Percentiles rank a stretch among this genome's conserved stretches.
Evolutionary conservation across 2,888 invertebrate species (phyloP).

Genomic region (Lampropteryx suffumata): DNA sequence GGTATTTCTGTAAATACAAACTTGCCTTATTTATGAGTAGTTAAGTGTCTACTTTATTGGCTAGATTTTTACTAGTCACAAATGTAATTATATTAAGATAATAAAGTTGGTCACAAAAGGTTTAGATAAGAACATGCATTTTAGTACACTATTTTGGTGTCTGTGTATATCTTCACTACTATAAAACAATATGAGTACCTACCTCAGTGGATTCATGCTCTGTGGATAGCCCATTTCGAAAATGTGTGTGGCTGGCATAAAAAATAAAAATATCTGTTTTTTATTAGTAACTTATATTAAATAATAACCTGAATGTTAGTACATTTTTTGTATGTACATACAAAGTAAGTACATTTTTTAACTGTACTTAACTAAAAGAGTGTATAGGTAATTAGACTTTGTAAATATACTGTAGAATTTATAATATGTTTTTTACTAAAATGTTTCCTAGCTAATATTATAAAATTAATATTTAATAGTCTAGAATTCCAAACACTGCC

Average conservation of each 20-base stretch:
- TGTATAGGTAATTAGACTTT: neutral
- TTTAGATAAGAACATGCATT: neutral
- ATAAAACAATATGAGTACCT: too few relatives aligned
- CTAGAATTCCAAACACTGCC: constrained; percentile 46
- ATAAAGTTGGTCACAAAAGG: constrained; percentile 42
- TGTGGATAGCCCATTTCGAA: too few relatives aligned
- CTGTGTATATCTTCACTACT: too few relatives aligned
- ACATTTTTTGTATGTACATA: too few relatives aligned
- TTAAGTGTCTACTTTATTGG: constrained; percentile 65
- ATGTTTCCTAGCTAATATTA: constrained; percentile 8
- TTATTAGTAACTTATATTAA: too few relatives aligned
- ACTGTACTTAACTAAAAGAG: neutral
- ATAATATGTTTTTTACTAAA: constrained; percentile 11
- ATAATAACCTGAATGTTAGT: too few relatives aligned
- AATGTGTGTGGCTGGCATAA: too few relatives aligned
- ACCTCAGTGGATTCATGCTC: too few relatives aligned
- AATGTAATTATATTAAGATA: constrained; percentile 47
- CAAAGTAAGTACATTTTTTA: too few relatives aligned
- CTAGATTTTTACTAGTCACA: constrained; percentile 79
- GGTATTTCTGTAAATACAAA: constrained; percentile 70
- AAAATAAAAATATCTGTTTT: too few relatives aligned
- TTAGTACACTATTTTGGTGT: neutral
- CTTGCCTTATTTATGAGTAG: constrained; percentile 72
- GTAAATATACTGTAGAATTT: constrained; percentile 9
- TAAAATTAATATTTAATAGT: neutral